Percentiles rank a stretch among this genome's conserved stretches.
phyloP scores from a whole-genome alignment of 2,797 vertebrate genomes.

The Periparus ater region DNA sequence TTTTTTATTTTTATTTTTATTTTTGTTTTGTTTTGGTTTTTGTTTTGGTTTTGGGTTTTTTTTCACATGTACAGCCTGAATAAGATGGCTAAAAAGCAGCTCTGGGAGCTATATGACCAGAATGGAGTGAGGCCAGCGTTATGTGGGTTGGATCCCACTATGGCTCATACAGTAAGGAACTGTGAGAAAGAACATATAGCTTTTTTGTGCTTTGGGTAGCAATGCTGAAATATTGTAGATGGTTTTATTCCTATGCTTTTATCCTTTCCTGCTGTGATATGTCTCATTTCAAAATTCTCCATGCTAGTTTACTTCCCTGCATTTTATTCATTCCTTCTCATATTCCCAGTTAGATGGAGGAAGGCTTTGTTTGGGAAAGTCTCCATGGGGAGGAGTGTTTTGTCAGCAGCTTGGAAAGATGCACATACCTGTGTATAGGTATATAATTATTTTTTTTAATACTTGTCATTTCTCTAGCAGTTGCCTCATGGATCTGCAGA shows the following conservation, averaged over 20 bases:
- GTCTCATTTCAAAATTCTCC: background rate
- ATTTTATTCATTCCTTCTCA: background rate
- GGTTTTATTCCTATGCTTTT: background rate
- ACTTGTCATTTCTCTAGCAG: background rate
- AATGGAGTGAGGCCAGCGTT: background rate
- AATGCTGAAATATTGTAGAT: background rate
- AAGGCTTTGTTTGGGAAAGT: background rate
- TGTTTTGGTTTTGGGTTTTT: background rate
- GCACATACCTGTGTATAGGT: too few species aligned
- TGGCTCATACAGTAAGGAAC: background rate
- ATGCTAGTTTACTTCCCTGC: background rate
- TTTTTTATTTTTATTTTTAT: fast-evolving
- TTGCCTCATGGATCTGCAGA: background rate
- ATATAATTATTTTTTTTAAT: background rate
- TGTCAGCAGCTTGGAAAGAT: background rate
- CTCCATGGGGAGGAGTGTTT: background rate
- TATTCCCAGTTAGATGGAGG: background rate
- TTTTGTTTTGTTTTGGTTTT: too few species aligned
- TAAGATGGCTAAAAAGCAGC: background rate
- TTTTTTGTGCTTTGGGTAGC: background rate
- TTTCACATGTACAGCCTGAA: background rate
- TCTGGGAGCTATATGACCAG: background rate
- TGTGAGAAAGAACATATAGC: background rate
- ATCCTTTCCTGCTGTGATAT: background rate
- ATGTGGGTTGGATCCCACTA: background rate